Percentiles rank a stretch among this genome's conserved stretches.
These are phyloP conservation scores for Smittia aterrima DNA, from an alignment of 2,888 invertebrate species.

Conservation along the genomic window DNA sequence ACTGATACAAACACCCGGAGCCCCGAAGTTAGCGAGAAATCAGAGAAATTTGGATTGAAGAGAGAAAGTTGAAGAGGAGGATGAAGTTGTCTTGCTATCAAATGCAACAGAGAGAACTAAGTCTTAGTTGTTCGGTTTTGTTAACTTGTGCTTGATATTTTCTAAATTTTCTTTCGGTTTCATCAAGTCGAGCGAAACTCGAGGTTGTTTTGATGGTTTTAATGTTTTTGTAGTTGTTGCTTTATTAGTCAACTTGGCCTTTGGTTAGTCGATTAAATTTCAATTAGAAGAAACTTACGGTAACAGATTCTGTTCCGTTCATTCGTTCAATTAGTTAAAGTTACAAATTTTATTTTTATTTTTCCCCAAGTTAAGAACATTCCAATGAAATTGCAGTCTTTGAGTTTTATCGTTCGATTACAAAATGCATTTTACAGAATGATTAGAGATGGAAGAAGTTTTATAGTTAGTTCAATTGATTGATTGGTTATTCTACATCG, in stretches of 20 bases:
- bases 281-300: slow-evolving; percentile 2
- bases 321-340: background rate
- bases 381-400: too few relatives aligned
- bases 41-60: background rate
- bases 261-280: slow-evolving; percentile 52
- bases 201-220: background rate
- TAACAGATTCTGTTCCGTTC: background rate
- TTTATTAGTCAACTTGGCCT: slow-evolving; percentile 54
- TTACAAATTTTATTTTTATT: too few relatives aligned
- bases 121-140: background rate
- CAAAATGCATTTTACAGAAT: too few relatives aligned
- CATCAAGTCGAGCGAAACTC: slow-evolving; percentile 1
- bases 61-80: background rate
- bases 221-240: background rate
- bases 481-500: too few relatives aligned
- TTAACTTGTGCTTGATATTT: background rate
- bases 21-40: background rate
- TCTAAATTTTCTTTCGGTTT: slow-evolving; percentile 3
- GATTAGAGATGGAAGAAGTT: too few relatives aligned
- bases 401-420: too few relatives aligned
- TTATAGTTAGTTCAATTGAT: too few relatives aligned
- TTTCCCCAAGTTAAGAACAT: too few relatives aligned
- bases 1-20: background rate
- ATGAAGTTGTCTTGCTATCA: background rate
- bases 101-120: slow-evolving; percentile 7